Evolutionary conservation across 2,797 vertebrate genomes (phyloP), one percentile per base, ranked within the genome.

Genomic region (Enteromius trimaculatus): DNA sequence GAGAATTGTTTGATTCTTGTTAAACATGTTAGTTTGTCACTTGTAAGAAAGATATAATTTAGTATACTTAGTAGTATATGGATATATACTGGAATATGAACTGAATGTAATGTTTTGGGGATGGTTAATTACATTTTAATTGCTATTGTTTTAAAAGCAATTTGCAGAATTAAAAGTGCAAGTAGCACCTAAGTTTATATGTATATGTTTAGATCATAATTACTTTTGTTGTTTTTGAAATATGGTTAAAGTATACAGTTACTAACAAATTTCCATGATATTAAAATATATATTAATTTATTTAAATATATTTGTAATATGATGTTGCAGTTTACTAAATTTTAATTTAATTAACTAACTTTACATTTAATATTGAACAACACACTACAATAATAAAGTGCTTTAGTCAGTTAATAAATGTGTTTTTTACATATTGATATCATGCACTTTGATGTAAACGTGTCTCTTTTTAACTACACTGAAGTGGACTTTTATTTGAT

Each of bases 1-100:
- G 21, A 55, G 51, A 42, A 60, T 26, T 60, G 53, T 78, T 78
- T 78, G 42, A 5, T 65, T 78, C 58, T 62, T 47, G 9, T 26
- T n/a, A 42, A 62, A 31, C 39, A 8, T 21, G 39, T 65, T 78
- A 11, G 26, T 29, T 78, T 49, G 58, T 65, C n/a, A 3, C 60
- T 42, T 37, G 2, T 17, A 11, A 53, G 31, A 53, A 8, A 53
- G 7, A 19, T 29, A 11, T 2, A 1, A 10, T 71, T 71, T 19
- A 5, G 16, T 6, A 14, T 74, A 51, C 2, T 72, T 72, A 47
- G 23, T 5, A 71, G 1, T 71, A 8, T 44, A 26, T 44, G 13
- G 39, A 70, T 4, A 70, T 16, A 8, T 42, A 58, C 53, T n/a
- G n/a, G 1, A 23, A 58, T 26, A 14, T 60, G 23, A 60, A 60